Base-by-base conservation (phyloP, 2,888 invertebrate species). In the Eristalinus sepulchralis region DNA sequence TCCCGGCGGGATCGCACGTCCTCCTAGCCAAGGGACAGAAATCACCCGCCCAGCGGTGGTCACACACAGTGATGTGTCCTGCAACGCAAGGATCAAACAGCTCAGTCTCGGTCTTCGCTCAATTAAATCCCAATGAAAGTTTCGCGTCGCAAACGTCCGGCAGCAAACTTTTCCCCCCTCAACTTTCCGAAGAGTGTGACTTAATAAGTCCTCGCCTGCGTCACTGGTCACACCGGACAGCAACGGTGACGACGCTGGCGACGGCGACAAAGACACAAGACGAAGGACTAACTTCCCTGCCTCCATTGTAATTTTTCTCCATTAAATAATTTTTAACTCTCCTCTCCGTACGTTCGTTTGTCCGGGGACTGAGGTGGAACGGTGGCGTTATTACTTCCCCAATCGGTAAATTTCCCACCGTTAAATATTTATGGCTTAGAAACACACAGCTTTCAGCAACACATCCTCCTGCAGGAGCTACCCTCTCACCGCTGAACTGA, bases 401-500 rank as follows among this genome's bases (percentile, higher is more conserved):
- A 89, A 90, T 89, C 88, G 89, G 89, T 89, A 89, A 90, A 89
- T 89, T 90, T 90, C 89, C 83, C 89, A 90, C 89, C 89, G 88
- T 90, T 90, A 90, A 90, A 90, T 89, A 90, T 90, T 90, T 89
- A 89, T 90, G 83, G 81, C 84, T 75, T 81, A 63, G 88, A 88
- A 86, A 75, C 73, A 86, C 57, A 86, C 78, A 71, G 78, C 83
- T 86, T 86, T 86, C 86, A 83, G 83, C 82, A 83, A 66, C 53
- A 75, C 86, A 75, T 75, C 71, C 62, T 39, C 47, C 31, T 33
- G 5, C 64, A 27, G 27, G 27, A 64, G 20, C 36, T 60, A 4
- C 39, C 39, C 39, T 39, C n/a, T n/a, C 0, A 5, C 39, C 4
- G 39, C 39, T n/a, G 6, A 13, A n/a, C 39, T n/a, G 6, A 13